Evolutionary conservation across 1,140 invertebrate species (phyloP).

Genomic region (Aphidius gifuensis): DNA sequence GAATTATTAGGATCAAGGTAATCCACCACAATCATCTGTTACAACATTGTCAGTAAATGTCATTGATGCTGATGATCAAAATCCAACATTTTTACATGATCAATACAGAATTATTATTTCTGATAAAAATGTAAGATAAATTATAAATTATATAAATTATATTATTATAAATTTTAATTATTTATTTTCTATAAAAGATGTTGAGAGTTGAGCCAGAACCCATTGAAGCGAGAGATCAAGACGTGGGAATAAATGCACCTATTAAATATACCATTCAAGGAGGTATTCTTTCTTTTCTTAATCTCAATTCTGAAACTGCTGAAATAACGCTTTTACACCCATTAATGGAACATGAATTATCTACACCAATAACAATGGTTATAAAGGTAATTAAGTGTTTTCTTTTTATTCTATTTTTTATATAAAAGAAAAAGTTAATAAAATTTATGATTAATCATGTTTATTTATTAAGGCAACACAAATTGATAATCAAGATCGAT

Average conservation of each 20-base stretch:
- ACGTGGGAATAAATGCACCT: conserved; percentile 73
- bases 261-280: conserved; percentile 65
- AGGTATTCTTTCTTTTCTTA: conserved; percentile 50
- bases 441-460: conserved; percentile 17
- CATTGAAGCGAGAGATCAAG: conserved; percentile 76
- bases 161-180: conserved; percentile 6
- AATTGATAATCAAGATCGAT: conserved; percentile 83
- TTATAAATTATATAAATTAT: conserved; percentile 13
- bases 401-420: background rate
- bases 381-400: conserved; percentile 45
- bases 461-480: conserved; percentile 69
- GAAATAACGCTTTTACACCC: conserved; percentile 61
- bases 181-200: conserved; percentile 56
- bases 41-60: conserved; percentile 76
- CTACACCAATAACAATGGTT: conserved; percentile 72
- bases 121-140: conserved; percentile 57
- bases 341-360: conserved; percentile 61
- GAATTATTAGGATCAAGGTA: conserved; percentile 69
- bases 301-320: conserved; percentile 61
- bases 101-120: conserved; percentile 73
- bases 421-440: conserved; percentile 13
- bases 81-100: conserved; percentile 76
- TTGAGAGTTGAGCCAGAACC: conserved; percentile 59
- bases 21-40: conserved; percentile 71
- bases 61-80: conserved; percentile 90